Evolutionary conservation across 2,113 vertebrate genomes (phyloP).

Genomic region (Ptilonorhynchus violaceus): DNA sequence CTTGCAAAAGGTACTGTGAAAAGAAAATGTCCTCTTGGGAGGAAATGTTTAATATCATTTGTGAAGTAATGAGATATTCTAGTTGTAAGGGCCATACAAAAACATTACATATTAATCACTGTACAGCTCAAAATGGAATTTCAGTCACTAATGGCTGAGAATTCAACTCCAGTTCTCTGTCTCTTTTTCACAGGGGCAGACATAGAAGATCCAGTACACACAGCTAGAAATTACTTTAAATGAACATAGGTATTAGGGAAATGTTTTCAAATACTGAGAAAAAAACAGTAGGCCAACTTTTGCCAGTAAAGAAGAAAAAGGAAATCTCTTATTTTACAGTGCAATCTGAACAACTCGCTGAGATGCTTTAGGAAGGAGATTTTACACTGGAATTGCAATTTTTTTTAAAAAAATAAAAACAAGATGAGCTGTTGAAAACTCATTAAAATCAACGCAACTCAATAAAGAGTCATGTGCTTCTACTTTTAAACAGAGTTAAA

Average conservation of each 20-base stretch:
- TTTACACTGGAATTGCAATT: neutral
- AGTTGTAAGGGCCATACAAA: neutral
- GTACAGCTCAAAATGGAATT: neutral
- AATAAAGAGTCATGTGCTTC: conserved; percentile 26
- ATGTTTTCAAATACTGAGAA: neutral
- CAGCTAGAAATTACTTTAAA: neutral
- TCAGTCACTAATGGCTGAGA: neutral
- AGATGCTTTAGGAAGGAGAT: neutral
- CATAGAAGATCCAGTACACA: neutral
- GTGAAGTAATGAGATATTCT: neutral
- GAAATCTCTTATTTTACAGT: neutral
- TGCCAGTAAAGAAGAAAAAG: neutral
- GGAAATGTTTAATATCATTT: neutral
- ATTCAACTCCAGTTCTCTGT: neutral
- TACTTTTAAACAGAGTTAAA: conserved; percentile 48
- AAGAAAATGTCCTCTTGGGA: neutral
- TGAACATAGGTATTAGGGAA: neutral
- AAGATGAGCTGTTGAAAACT: conserved; percentile 51
- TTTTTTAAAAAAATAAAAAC: neutral
- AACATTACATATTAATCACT: neutral
- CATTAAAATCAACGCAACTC: conserved; percentile 38
- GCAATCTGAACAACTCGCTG: neutral
- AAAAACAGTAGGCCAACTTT: neutral
- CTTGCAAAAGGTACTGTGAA: neutral
- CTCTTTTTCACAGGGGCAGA: neutral